Percentiles rank a stretch among this genome's conserved stretches.
phyloP scores from a whole-genome alignment of 2,797 vertebrate species.

The Tarsius wallacei region DNA sequence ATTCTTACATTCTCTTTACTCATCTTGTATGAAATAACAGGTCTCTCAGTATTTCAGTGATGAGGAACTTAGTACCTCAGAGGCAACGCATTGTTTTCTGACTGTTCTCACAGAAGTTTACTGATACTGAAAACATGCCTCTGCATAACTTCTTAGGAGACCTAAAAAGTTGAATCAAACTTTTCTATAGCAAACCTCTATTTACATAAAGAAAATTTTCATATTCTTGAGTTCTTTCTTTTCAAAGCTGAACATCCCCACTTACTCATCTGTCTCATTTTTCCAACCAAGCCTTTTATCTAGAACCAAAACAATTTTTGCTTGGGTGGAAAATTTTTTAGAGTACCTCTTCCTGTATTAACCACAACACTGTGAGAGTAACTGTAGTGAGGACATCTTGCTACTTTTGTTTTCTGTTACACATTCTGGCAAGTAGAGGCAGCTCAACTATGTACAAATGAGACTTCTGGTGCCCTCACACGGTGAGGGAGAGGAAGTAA shows the following conservation, averaged over 20 bases:
- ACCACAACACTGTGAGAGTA: neutral
- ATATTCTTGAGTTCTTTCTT: constrained; percentile 46
- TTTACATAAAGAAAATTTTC: neutral
- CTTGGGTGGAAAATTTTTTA: neutral
- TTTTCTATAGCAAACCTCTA: neutral
- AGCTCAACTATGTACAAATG: neutral
- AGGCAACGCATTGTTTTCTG: neutral
- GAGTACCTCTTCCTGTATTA: constrained; percentile 37
- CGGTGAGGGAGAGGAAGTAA: neutral
- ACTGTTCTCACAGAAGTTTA: neutral
- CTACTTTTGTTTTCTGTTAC: constrained; percentile 4
- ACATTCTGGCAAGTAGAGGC: neutral
- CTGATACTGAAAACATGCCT: neutral
- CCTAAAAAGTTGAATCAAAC: neutral
- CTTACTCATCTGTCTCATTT: constrained; percentile 52
- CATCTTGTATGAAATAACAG: neutral
- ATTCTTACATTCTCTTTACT: neutral
- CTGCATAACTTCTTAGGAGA: constrained; percentile 32
- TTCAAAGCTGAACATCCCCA: constrained; percentile 45
- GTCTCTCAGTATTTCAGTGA: neutral
- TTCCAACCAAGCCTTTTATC: constrained; percentile 58
- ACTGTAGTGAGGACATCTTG: neutral
- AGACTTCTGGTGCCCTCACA: neutral
- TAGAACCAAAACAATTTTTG: constrained; percentile 43
- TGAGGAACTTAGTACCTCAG: neutral